phyloP scores from a whole-genome alignment of 37 sponge, comb jelly and placozoan genomes.

The Chondrilla cf. caribensis region DNA sequence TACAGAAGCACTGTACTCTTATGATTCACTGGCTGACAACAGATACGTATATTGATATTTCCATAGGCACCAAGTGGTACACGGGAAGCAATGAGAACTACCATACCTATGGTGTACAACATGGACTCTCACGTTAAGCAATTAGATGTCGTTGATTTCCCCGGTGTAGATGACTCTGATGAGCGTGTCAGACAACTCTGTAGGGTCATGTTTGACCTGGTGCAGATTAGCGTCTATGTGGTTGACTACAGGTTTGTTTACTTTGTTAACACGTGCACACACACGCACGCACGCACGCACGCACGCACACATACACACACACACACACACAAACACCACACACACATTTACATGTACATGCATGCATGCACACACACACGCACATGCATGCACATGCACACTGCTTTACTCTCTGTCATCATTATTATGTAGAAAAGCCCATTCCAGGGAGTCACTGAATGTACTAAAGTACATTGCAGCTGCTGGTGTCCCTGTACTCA shows the following conservation, averaged over 20 bases:
- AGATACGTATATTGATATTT: neutral
- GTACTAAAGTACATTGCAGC: neutral
- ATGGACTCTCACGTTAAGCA: constrained; percentile 25
- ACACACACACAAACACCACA: neutral
- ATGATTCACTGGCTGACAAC: no score
- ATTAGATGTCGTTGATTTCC: constrained; percentile 67
- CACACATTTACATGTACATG: neutral
- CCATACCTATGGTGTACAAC: constrained; percentile 67
- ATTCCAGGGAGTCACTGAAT: neutral
- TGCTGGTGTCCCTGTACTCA: neutral
- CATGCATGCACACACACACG: constrained; percentile 6
- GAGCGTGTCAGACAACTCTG: constrained; percentile 47
- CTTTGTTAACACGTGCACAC: neutral
- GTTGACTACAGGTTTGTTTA: constrained; percentile 51
- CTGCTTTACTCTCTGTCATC: neutral
- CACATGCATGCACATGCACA: neutral
- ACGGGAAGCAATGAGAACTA: constrained; percentile 44
- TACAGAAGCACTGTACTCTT: no score
- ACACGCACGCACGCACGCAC: neutral
- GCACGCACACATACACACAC: constrained; percentile 13
- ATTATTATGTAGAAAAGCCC: neutral
- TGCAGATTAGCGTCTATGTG: constrained; percentile 62
- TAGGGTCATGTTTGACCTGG: constrained; percentile 34
- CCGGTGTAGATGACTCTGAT: constrained; percentile 67
- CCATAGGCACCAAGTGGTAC: constrained; percentile 49